Evolutionary conservation across 2,888 invertebrate species (phyloP), one percentile per base, ranked within the genome.

Genomic region (Metopia argyrocephala): DNA sequence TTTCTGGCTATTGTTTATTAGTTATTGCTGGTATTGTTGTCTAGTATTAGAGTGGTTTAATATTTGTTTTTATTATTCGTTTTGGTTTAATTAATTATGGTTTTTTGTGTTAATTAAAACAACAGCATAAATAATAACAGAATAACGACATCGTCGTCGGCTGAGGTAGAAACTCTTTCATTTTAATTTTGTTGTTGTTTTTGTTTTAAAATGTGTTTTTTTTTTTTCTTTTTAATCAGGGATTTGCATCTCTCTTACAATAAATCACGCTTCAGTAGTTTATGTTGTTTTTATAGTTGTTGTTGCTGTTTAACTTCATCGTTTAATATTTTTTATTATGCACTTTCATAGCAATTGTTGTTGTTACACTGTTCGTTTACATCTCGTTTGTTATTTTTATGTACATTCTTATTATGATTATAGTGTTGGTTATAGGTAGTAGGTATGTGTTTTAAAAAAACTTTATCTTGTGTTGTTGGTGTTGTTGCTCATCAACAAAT

Each of bases 381-480:
- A 69, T 61, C 74, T 74, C 5, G 74, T 70, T 79, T 82, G 62
- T 78, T 82, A 50, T 57, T 82, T 76, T 70, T 54, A 61, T 70
- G n/a, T n/a, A n/a, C n/a, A n/a, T n/a, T n/a, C n/a, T n/a, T n/a
- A n/a, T n/a, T n/a, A n/a, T n/a, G n/a, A n/a, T n/a, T n/a, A n/a
- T n/a, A n/a, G n/a, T n/a, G n/a, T n/a, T 82, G 84, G 84, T 86
- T 87, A 86, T 86, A 84, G 84, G 86, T 85, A 83, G 61, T 70
- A 85, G 84, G 80, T 82, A 83, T 81, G 27, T 3, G 2, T 82
- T 82, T 76, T n/a, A n/a, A n/a, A n/a, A n/a, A 64, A 5, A 50
- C 12, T 18, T 61, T 65, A 15, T 31, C 62, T 9, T 50, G n/a
- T 71, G 46, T 56, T 59, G 68, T 48, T 66, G 66, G 46, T 52